Evolutionary conservation across 92 coral and sea anemone species (phyloP).

Genomic region (Montipora capitata): DNA sequence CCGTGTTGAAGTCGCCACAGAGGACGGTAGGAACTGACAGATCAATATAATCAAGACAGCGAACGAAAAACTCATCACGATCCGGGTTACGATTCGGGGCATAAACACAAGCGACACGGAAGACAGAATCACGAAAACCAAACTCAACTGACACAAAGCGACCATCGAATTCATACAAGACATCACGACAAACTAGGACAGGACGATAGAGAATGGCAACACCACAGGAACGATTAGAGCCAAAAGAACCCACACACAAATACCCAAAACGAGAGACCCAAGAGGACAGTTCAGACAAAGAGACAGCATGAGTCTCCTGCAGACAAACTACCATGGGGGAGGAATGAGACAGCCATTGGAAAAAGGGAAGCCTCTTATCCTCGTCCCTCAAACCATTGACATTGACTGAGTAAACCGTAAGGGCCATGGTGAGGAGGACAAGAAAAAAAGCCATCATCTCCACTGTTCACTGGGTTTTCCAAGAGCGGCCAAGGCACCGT

Average conservation of each 20-base stretch:
- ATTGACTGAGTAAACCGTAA: not conserved
- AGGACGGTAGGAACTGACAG: not conserved
- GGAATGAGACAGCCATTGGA: not conserved
- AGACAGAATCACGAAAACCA: not conserved
- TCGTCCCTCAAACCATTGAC: constrained; percentile 4
- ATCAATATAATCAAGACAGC: not conserved
- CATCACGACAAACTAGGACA: not conserved
- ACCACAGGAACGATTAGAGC: constrained; percentile 2
- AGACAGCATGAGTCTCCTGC: constrained; percentile 36
- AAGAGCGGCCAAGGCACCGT: no score
- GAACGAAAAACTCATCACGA: not conserved
- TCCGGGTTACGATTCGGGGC: constrained; percentile 44
- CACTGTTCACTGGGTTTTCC: not conserved
- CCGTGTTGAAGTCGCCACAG: constrained; percentile 31
- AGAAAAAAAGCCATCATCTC: not conserved
- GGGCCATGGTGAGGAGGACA: not conserved
- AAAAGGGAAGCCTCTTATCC: not conserved
- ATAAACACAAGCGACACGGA: not conserved
- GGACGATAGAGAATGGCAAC: not conserved
- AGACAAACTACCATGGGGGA: constrained; percentile 1
- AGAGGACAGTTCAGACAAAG: not conserved
- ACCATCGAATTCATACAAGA: not conserved
- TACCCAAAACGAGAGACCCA: constrained; percentile 1
- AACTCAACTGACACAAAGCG: not conserved
- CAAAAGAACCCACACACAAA: not conserved